Conservation (phyloP, 37 sponge, comb jelly and placozoan genomes). For the Beroe forskalii region DNA sequence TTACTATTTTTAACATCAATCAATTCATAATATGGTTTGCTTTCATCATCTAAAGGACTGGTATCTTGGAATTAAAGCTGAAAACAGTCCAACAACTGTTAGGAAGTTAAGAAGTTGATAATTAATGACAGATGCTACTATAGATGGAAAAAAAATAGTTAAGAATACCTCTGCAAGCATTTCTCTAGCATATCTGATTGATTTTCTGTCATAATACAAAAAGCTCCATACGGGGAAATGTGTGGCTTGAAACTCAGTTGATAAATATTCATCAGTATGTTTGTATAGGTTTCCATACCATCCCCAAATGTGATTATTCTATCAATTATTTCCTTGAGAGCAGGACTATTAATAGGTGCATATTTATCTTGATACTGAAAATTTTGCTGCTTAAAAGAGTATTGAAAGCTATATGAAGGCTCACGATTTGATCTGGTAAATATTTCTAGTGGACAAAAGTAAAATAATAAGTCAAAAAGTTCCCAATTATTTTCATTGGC, state of each 20-base stretch:
- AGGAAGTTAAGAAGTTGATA: too few species aligned
- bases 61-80: too few species aligned
- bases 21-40: too few species aligned
- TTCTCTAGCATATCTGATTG: not conserved
- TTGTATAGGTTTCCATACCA: not conserved
- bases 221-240: not conserved
- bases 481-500: not conserved
- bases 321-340: not conserved
- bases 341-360: not conserved
- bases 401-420: not conserved
- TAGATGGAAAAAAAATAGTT: too few species aligned
- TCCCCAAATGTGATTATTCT: constrained; percentile 3
- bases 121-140: too few species aligned
- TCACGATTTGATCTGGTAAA: not conserved
- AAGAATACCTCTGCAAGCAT: too few species aligned
- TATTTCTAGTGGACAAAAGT: not conserved
- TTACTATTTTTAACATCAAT: too few species aligned
- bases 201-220: constrained; percentile 50
- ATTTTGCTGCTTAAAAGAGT: constrained; percentile 21
- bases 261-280: constrained; percentile 2
- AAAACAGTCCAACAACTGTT: too few species aligned
- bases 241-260: constrained; percentile 5
- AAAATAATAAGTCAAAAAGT: not conserved
- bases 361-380: not conserved
- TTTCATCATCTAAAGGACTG: too few species aligned